Evolutionary conservation across 2,888 invertebrate genomes (phyloP).

Genomic region (Melipona bicolor): DNA sequence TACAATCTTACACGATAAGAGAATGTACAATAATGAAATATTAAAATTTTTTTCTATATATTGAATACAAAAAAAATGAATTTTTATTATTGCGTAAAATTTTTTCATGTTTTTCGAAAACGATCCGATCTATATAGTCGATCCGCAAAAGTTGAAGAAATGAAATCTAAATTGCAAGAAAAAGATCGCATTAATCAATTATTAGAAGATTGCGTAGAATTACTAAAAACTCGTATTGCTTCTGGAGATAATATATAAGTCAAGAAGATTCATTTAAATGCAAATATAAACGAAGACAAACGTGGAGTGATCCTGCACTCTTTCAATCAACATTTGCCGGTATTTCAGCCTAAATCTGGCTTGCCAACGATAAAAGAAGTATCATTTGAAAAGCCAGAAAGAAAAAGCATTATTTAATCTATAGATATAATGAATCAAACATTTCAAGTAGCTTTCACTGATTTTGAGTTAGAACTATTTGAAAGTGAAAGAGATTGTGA

Average conservation of each 20-base stretch:
- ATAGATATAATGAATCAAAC: conserved; percentile 65
- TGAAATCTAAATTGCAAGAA: conserved; percentile 76
- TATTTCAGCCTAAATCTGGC: conserved; percentile 23
- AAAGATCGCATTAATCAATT: conserved; percentile 76
- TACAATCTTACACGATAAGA: conserved; percentile 57
- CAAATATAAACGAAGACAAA: conserved; percentile 76
- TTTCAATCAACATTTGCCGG: conserved; percentile 58
- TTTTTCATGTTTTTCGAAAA: conserved; percentile 6
- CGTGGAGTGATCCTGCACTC: conserved; percentile 77
- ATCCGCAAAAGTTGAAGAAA: conserved; percentile 73
- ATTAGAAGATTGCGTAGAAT: conserved; percentile 79
- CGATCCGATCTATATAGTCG: conserved; percentile 21
- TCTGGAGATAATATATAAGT: conserved; percentile 60
- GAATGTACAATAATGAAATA: conserved; percentile 45
- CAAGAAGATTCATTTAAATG: conserved; percentile 63
- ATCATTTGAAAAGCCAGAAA: conserved; percentile 50
- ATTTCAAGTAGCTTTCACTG: conserved; percentile 78
- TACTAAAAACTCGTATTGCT: conserved; percentile 78
- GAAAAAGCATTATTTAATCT: conserved; percentile 73
- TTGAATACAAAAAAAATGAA: conserved; percentile 26
- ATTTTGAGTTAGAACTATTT: conserved; percentile 83
- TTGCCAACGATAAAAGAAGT: conserved; percentile 72
- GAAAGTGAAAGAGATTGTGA: conserved; percentile 73
- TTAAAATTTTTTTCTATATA: conserved; percentile 39
- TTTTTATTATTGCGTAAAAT: conserved; percentile 20